phyloP scores from a whole-genome alignment of 1,140 invertebrate genomes.

The Procambarus virginalis region DNA sequence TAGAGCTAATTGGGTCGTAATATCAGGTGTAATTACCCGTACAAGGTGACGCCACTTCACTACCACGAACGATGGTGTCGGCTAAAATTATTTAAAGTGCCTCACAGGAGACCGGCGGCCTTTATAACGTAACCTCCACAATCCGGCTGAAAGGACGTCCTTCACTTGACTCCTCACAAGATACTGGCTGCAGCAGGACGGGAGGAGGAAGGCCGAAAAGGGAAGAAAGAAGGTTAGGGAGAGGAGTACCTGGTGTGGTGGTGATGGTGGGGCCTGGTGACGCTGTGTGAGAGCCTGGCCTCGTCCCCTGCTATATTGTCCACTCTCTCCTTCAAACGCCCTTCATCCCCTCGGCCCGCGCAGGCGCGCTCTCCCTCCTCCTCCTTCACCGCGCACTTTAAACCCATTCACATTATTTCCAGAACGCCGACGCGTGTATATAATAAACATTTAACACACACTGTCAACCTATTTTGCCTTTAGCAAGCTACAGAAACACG shows the following conservation, averaged over 20 bases:
- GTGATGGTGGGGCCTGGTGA: constrained; percentile 10
- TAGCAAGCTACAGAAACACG: too few species aligned
- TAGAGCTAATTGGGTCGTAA: too few species aligned
- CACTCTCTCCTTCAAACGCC: constrained; percentile 54
- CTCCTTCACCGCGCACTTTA: not conserved
- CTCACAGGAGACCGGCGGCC: not conserved
- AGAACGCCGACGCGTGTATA: too few species aligned
- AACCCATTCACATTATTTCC: not conserved
- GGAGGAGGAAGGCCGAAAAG: too few species aligned
- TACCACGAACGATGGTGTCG: too few species aligned
- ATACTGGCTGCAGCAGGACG: not conserved
- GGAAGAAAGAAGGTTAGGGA: too few species aligned
- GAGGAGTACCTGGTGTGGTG: constrained; percentile 42
- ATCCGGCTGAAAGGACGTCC: not conserved
- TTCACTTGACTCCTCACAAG: not conserved
- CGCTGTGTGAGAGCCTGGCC: constrained; percentile 21
- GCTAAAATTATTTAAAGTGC: too few species aligned
- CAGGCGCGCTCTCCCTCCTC: constrained; percentile 13
- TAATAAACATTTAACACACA: not conserved
- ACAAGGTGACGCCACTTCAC: too few species aligned
- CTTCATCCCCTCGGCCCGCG: constrained; percentile 40
- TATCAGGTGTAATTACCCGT: too few species aligned
- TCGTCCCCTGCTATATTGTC: constrained; percentile 28
- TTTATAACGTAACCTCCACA: not conserved
- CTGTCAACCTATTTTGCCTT: too few species aligned